Percentiles rank a stretch among this genome's conserved stretches.
These are phyloP conservation scores for Atractosteus spatula DNA, from an alignment of 2,113 vertebrate genomes.

Conservation along the genomic window DNA sequence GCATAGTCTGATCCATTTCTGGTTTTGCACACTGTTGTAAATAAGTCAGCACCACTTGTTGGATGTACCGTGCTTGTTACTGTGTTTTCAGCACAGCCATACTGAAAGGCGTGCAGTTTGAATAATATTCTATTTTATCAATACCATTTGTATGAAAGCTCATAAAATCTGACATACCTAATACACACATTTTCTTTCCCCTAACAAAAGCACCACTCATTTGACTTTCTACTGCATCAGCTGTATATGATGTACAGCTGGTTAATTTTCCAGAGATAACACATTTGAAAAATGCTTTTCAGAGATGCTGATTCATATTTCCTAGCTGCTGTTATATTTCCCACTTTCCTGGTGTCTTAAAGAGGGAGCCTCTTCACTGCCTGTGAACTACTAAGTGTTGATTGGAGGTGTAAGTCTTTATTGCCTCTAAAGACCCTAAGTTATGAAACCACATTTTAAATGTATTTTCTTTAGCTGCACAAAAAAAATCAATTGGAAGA, in stretches of 20 bases:
- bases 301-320: background rate
- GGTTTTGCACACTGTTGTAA: too few relatives aligned
- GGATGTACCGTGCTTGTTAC: too few relatives aligned
- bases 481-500: background rate
- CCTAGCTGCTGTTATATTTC: background rate
- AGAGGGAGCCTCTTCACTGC: background rate
- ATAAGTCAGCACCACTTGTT: too few relatives aligned
- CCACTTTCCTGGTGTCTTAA: background rate
- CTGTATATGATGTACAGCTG: background rate
- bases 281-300: background rate
- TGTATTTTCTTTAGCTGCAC: background rate
- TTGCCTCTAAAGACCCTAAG: background rate
- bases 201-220: too few relatives aligned
- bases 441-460: background rate
- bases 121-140: too few relatives aligned
- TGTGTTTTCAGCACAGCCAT: too few relatives aligned
- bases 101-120: too few relatives aligned
- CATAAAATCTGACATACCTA: too few relatives aligned
- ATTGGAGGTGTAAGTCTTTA: background rate
- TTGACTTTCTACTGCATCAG: background rate
- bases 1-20: too few relatives aligned
- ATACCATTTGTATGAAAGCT: too few relatives aligned
- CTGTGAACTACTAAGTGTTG: constrained; percentile 2
- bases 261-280: background rate
- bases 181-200: too few relatives aligned